Percentiles rank a stretch among this genome's conserved stretches.
These are phyloP conservation scores for Corythucha ciliata DNA, from an alignment of 2,888 invertebrate genomes.

Conservation along the genomic window DNA sequence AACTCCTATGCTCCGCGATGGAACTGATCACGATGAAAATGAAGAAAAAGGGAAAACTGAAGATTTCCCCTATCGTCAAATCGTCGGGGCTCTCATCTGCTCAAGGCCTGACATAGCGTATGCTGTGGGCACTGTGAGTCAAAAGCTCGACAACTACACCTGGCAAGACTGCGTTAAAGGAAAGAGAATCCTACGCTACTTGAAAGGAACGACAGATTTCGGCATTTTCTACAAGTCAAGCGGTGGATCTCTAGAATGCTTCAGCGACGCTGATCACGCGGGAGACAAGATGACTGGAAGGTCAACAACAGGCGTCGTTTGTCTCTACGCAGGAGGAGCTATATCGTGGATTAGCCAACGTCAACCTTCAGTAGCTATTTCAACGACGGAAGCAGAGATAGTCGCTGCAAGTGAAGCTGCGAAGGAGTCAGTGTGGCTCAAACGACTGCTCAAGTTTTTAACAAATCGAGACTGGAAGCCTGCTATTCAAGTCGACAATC, in stretches of 20 bases:
- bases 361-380: constrained; percentile 17
- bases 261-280: constrained; percentile 40
- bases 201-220: background rate
- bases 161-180: background rate
- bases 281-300: constrained; percentile 36
- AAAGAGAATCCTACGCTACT: constrained; percentile 11
- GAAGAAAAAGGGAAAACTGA: constrained; percentile 17
- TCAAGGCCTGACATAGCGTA: constrained; percentile 8
- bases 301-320: constrained; percentile 36
- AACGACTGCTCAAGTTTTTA: constrained; percentile 35
- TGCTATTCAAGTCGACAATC: constrained; percentile 35
- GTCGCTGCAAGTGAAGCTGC: constrained; percentile 28
- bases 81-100: constrained; percentile 13
- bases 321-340: constrained; percentile 23
- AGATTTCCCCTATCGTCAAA: constrained; percentile 19
- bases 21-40: no score
- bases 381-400: constrained; percentile 27
- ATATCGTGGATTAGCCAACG: constrained; percentile 25
- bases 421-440: constrained; percentile 36
- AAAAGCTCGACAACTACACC: background rate
- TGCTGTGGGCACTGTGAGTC: background rate
- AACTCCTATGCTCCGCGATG: no score
- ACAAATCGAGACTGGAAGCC: constrained; percentile 31
- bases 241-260: constrained; percentile 22
- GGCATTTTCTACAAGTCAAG: background rate